phyloP scores from a whole-genome alignment of 2,888 invertebrate species.

The Platycnemis pennipes region DNA sequence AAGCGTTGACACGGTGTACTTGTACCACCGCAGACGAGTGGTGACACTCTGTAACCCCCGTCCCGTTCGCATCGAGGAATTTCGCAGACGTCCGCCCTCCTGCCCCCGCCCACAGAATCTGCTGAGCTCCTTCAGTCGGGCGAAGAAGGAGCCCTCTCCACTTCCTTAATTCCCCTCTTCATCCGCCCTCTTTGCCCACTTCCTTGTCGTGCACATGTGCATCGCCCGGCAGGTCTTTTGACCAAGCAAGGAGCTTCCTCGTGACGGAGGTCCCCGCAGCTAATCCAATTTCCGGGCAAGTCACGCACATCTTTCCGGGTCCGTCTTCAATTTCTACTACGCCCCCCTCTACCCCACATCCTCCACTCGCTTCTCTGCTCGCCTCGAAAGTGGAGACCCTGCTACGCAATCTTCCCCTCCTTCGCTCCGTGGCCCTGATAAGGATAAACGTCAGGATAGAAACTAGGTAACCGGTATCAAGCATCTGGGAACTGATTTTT shows the following conservation, averaged over 20 bases:
- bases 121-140: too few relatives aligned
- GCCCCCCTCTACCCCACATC: not conserved
- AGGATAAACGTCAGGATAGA: not conserved
- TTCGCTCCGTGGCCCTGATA: not conserved
- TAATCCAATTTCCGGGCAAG: constrained; percentile 52
- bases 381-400: not conserved
- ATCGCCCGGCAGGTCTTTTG: not conserved
- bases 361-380: not conserved
- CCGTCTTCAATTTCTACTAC: constrained; percentile 33
- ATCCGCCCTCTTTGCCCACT: constrained; percentile 5
- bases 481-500: not conserved
- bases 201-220: not conserved
- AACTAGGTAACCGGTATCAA: not conserved
- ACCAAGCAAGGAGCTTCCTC: not conserved
- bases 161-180: constrained; percentile 45
- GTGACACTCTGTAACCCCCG: not conserved
- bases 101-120: not conserved
- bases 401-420: not conserved
- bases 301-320: constrained; percentile 52
- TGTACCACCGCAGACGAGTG: not conserved
- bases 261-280: constrained; percentile 8
- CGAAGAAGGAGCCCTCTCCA: too few relatives aligned
- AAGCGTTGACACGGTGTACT: not conserved
- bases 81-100: not conserved
- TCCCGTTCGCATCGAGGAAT: too few relatives aligned